These are phyloP conservation scores for Arctopsyche grandis DNA, from an alignment of 1,140 invertebrate genomes.

Conservation along the genomic window DNA sequence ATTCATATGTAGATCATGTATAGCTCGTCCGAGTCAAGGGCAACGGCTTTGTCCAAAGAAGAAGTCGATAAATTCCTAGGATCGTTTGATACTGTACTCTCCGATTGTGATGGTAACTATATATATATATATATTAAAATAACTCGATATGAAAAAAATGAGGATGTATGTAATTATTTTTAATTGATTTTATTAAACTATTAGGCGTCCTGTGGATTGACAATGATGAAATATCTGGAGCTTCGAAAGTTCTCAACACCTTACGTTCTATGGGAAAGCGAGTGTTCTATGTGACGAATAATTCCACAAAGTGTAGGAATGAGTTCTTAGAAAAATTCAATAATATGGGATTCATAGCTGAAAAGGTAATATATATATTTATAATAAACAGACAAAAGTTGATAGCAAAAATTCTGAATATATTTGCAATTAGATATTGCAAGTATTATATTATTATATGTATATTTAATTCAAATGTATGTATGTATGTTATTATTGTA, in stretches of 20 bases:
- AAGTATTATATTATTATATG: too few species aligned
- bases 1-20: too few species aligned
- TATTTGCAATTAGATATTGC: too few species aligned
- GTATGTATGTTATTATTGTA: too few species aligned
- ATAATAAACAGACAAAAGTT: too few species aligned
- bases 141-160: slow-evolving; percentile 21
- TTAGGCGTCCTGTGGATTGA: slow-evolving; percentile 87
- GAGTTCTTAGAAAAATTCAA: slow-evolving; percentile 83
- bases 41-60: slow-evolving; percentile 56
- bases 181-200: not conserved
- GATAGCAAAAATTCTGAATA: too few species aligned
- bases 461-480: too few species aligned
- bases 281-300: slow-evolving; percentile 94
- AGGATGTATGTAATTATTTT: too few species aligned
- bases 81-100: slow-evolving; percentile 81
- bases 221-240: slow-evolving; percentile 73
- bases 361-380: slow-evolving; percentile 65
- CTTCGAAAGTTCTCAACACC: slow-evolving; percentile 77
- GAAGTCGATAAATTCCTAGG: slow-evolving; percentile 73
- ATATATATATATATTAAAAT: too few species aligned
- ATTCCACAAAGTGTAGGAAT: slow-evolving; percentile 86
- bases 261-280: slow-evolving; percentile 81
- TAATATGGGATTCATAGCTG: slow-evolving; percentile 78
- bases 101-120: slow-evolving; percentile 90
- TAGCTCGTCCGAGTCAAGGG: not conserved